Evolutionary conservation across 1,140 invertebrate species (phyloP).

Genomic region (Drosophila sp.): DNA sequence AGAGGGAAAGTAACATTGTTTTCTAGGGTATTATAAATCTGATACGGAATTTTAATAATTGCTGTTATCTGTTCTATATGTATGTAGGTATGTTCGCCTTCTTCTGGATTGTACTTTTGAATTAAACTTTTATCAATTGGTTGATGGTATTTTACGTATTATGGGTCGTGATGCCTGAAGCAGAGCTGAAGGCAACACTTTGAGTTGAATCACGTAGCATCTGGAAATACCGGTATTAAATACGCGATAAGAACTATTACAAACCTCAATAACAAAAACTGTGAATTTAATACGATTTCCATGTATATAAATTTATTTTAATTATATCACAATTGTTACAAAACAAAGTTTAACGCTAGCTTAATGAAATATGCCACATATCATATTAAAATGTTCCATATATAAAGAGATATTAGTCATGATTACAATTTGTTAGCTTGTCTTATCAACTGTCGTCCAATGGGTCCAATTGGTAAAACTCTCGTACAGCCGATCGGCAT

Average conservation of each 20-base stretch:
- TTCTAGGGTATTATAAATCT: slow-evolving; percentile 12
- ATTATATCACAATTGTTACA: slow-evolving; percentile 70
- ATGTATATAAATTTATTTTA: slow-evolving; percentile 43
- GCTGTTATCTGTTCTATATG: neutral
- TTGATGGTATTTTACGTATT: neutral
- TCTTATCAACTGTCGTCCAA: slow-evolving; percentile 85
- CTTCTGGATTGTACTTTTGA: too few species aligned
- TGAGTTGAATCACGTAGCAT: slow-evolving; percentile 23
- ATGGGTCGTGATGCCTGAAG: neutral
- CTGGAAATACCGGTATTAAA: slow-evolving; percentile 13
- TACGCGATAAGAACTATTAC: neutral
- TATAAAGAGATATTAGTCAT: slow-evolving; percentile 49
- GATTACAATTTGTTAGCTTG: slow-evolving; percentile 18
- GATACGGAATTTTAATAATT: too few species aligned
- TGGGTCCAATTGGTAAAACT: slow-evolving; percentile 87
- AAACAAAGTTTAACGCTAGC: slow-evolving; percentile 54
- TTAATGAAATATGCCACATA: slow-evolving; percentile 69
- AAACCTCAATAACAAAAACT: slow-evolving; percentile 7
- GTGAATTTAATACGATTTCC: too few species aligned
- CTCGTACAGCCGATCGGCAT: slow-evolving; percentile 87
- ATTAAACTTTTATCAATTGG: neutral
- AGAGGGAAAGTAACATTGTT: neutral
- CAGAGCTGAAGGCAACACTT: neutral
- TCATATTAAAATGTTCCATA: slow-evolving; percentile 26
- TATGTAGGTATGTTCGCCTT: neutral